Conservation (phyloP, 2,797 vertebrate species). For the Gallinago stenura region DNA sequence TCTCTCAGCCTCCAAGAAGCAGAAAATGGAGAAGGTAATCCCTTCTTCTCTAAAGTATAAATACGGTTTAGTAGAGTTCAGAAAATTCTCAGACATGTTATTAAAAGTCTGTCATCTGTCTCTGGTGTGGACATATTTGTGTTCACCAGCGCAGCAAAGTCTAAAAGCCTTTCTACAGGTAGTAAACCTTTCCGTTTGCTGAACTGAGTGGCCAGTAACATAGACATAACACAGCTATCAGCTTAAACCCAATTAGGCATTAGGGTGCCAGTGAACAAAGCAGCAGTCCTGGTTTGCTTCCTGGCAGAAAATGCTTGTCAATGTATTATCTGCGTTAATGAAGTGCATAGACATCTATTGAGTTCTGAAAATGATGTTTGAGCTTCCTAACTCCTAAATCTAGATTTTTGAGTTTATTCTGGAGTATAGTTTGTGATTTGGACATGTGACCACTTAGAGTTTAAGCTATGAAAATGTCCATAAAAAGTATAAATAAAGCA, state of each 20-base stretch:
- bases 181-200: neutral
- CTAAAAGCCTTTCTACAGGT: slow-evolving; percentile 12
- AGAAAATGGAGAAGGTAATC: neutral
- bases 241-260: neutral
- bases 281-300: neutral
- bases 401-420: neutral
- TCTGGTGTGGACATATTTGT: neutral
- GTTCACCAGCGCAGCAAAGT: neutral
- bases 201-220: neutral
- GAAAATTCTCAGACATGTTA: neutral
- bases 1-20: neutral
- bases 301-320: slow-evolving; percentile 33
- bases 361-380: neutral
- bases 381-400: neutral
- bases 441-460: neutral
- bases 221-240: neutral
- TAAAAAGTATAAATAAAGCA: neutral
- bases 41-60: neutral
- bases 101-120: neutral
- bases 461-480: neutral
- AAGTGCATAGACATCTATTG: neutral
- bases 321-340: neutral
- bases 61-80: neutral
- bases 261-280: slow-evolving; percentile 17
- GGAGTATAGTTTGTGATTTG: neutral